Percentiles rank a stretch among this genome's conserved stretches.
These are phyloP conservation scores for Onychomys torridus DNA, from an alignment of 2,797 vertebrate genomes.

Conservation along the genomic window DNA sequence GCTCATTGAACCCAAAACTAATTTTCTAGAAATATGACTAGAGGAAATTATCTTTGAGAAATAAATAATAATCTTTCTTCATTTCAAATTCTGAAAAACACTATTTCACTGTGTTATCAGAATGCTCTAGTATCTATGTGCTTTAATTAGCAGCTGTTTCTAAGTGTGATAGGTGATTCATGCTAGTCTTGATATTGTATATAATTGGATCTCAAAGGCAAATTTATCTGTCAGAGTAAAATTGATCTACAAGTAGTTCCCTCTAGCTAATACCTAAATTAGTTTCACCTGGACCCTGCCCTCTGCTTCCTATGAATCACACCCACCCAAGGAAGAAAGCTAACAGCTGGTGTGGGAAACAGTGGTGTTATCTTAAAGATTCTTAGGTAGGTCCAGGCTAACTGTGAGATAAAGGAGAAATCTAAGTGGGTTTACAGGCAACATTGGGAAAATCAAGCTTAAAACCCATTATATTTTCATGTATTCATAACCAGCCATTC, in stretches of 20 bases:
- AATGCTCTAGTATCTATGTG: slow-evolving; percentile 72
- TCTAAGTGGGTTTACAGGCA: slow-evolving; percentile 54
- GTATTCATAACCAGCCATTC: slow-evolving; percentile 27
- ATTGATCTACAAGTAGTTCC: slow-evolving; percentile 81
- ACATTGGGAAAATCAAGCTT: slow-evolving; percentile 58
- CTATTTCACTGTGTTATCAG: slow-evolving; percentile 66
- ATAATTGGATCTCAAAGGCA: slow-evolving; percentile 84
- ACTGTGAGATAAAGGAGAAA: slow-evolving; percentile 56
- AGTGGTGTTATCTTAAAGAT: slow-evolving; percentile 66
- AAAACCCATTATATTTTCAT: slow-evolving; percentile 33
- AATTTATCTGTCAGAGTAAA: slow-evolving; percentile 85
- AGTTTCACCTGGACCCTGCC: slow-evolving; percentile 83
- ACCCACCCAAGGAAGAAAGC: slow-evolving; percentile 73
- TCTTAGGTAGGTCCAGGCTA: slow-evolving; percentile 52
- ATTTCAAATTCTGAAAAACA: slow-evolving; percentile 67
- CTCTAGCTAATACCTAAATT: slow-evolving; percentile 82
- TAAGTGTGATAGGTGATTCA: slow-evolving; percentile 84
- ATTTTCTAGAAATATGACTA: slow-evolving; percentile 45
- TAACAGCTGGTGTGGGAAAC: slow-evolving; percentile 79
- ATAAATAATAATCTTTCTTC: slow-evolving; percentile 50
- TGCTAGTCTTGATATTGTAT: slow-evolving; percentile 84
- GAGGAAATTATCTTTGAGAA: slow-evolving; percentile 68
- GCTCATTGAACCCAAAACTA: slow-evolving; percentile 42
- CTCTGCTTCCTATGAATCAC: slow-evolving; percentile 78
- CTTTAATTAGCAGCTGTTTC: slow-evolving; percentile 84